Evolutionary conservation across 2,113 vertebrate species (phyloP), one percentile per base, ranked within the genome.

Genomic region (Colistium nudipinnis): DNA sequence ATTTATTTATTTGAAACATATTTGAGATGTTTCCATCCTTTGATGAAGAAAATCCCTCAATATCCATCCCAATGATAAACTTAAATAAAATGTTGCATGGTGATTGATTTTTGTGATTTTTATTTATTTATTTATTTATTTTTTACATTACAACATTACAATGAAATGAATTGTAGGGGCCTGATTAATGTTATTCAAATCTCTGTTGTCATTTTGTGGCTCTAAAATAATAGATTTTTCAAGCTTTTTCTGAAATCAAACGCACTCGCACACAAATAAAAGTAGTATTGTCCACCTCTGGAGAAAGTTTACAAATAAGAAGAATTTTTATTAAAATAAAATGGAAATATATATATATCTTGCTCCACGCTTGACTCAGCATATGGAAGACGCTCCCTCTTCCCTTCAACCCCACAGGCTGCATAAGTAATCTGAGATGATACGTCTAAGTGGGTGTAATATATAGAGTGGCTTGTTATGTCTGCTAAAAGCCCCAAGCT

Each of bases 401-500:
- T 51, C 22, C 2, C 12, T 13, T 36, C 45, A 9, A 2, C 43
- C 48, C 54, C 43, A 8, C 51, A 12, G 51, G 28, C 8, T 25
- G 28, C 62, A 35, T 65, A 57, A 53, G 82, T 80, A 63, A 89
- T 82, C 35, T 54, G 85, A 86, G 77, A 72, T 73, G 72, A 85
- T 81, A 24, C 4, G 66, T 88, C 73, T 84, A 75, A 87, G 70
- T 73, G 78, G 71, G 10, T 62, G 70, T 76, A 82, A 85, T 86
- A 70, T 74, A 70, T 53, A 75, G 78, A 84, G 71, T 75, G 74
- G 74, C 48, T 89, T 82, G 80, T 86, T 87, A 74, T 80, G 74
- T 84, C 71, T 70, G 82, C 81, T 88, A 84, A 88, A 83, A 87
- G 86, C 86, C 81, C 69, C 74, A 66, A 35, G 72, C 68, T 63